phyloP scores from a whole-genome alignment of 1,140 invertebrate genomes.

The Idris sp. region DNA sequence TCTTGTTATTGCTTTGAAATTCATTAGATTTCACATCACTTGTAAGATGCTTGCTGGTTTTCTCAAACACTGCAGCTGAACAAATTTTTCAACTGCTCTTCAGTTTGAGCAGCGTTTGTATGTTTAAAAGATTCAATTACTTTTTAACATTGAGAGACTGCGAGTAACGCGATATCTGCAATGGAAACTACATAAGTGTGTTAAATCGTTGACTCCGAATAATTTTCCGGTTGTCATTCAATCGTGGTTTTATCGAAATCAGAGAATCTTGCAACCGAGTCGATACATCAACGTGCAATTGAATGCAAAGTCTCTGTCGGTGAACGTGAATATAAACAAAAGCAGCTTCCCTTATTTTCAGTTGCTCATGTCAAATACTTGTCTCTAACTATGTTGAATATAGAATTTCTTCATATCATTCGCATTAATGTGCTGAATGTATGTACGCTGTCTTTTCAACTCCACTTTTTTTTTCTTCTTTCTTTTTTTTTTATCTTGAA shows the following conservation, averaged over 20 bases:
- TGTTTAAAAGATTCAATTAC: conserved; percentile 13
- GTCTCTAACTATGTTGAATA: conserved; percentile 20
- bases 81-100: too few species aligned
- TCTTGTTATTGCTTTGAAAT: neutral
- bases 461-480: too few species aligned
- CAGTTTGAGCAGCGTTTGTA: neutral
- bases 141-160: conserved; percentile 5
- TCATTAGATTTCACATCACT: conserved; percentile 9
- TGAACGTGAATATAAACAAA: conserved; percentile 27
- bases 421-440: neutral
- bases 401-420: conserved; percentile 6
- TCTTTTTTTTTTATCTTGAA: too few species aligned
- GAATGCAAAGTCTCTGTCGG: conserved; percentile 10
- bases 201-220: conserved; percentile 32
- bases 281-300: conserved; percentile 25
- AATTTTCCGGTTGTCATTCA: conserved; percentile 33
- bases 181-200: conserved; percentile 19
- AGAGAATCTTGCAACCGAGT: conserved; percentile 10
- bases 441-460: too few species aligned
- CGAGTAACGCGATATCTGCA: conserved; percentile 9
- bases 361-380: conserved; percentile 15
- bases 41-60: neutral
- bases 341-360: conserved; percentile 8
- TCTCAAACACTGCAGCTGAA: too few species aligned
- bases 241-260: conserved; percentile 28